Conservation (phyloP, 2,113 vertebrate genomes). For the Nycticebus coucang region DNA sequence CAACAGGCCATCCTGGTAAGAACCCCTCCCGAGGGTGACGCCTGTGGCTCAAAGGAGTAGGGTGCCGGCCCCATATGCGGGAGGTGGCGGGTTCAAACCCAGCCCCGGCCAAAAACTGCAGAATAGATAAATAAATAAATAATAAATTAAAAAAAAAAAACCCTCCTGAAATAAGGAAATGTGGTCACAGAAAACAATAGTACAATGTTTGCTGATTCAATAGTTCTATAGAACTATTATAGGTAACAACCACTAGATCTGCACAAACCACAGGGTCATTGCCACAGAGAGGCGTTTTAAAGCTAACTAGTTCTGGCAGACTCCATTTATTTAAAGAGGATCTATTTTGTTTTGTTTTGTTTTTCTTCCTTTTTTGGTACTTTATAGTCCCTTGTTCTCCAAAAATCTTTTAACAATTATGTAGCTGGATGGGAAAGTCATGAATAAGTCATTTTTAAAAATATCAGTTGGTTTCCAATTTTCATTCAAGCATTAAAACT, state of each 20-base stretch:
- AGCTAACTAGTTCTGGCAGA: neutral
- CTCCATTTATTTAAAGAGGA: neutral
- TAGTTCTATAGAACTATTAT: neutral
- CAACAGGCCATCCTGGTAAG: neutral
- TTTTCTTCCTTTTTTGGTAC: neutral
- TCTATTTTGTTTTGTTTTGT: no score
- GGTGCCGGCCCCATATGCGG: no score
- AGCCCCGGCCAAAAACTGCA: no score
- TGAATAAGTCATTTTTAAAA: neutral
- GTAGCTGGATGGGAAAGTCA: neutral
- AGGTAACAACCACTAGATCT: neutral
- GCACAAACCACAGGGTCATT: neutral
- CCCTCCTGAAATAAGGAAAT: neutral
- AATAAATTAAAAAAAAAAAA: neutral
- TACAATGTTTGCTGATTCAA: neutral
- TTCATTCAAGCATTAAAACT: constrained; percentile 24
- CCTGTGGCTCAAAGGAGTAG: no score
- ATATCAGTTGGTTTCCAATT: neutral
- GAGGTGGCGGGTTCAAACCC: no score
- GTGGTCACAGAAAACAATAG: neutral
- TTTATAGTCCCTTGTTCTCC: neutral
- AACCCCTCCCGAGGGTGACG: no score
- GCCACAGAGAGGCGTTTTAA: neutral
- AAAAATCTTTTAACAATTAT: neutral
- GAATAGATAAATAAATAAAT: no score